Percentiles rank a stretch among this genome's conserved stretches.
Conservation (phyloP, 2,888 invertebrate species). For the Pilophorus perplexus region DNA sequence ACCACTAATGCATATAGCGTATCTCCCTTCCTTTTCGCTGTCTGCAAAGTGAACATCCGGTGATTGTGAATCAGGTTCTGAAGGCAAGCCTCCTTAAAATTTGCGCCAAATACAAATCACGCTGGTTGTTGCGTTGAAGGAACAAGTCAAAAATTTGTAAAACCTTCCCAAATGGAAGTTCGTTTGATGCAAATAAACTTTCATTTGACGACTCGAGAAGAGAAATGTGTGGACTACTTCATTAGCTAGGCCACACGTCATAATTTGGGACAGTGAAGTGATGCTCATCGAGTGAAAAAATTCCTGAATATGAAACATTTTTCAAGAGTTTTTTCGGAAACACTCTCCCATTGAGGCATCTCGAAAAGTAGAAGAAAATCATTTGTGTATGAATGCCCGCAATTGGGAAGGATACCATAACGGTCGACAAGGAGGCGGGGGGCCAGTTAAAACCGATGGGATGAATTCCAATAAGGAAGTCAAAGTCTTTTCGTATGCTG, state of each 20-base stretch:
- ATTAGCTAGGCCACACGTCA: not conserved
- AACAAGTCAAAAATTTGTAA: too few species aligned
- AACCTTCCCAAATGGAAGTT: too few species aligned
- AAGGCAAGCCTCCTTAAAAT: too few species aligned
- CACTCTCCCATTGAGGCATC: conserved; percentile 2
- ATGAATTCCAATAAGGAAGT: conserved; percentile 25
- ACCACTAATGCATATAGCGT: too few species aligned
- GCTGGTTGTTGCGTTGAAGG: too few species aligned
- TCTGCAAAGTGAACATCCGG: too few species aligned
- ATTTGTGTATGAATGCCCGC: conserved; percentile 32
- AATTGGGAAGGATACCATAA: conserved; percentile 25
- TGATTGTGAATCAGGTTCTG: too few species aligned
- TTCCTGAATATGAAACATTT: conserved; percentile 1
- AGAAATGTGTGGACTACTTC: conserved; percentile 2
- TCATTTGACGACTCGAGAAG: not conserved
- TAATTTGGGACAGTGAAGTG: conserved; percentile 2
- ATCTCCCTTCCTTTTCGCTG: too few species aligned
- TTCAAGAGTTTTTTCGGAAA: not conserved
- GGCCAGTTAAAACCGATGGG: conserved; percentile 12
- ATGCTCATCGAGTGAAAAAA: conserved; percentile 8
- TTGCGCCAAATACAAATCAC: too few species aligned
- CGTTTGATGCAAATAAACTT: too few species aligned
- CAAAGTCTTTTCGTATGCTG: conserved; percentile 28
- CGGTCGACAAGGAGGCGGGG: conserved; percentile 13
- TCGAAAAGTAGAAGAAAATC: conserved; percentile 8